Percentiles rank a stretch among this genome's conserved stretches.
Evolutionary conservation across 1,140 invertebrate species (phyloP).

Genomic region (Caenorhabditis inopinata): DNA sequence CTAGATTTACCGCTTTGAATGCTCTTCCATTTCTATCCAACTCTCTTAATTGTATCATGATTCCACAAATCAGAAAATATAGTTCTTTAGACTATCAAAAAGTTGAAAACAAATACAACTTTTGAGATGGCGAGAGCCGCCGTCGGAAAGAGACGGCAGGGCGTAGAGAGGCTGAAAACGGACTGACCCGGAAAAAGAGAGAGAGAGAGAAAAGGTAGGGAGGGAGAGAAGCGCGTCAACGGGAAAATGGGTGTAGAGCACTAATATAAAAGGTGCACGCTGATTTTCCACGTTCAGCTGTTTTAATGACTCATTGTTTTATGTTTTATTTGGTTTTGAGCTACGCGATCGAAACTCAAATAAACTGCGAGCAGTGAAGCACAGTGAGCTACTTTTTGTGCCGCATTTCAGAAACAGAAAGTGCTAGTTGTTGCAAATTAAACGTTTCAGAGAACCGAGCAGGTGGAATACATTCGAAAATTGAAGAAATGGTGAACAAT

Average conservation of each 20-base stretch:
- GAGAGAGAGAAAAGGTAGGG: too few species aligned
- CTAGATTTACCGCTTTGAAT: background rate
- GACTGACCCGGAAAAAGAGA: constrained; percentile 2
- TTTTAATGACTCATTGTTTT: background rate
- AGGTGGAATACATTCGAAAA: too few species aligned
- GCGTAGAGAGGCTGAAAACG: background rate
- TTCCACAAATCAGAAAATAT: background rate
- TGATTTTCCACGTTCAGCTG: constrained; percentile 5
- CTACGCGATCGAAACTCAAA: background rate
- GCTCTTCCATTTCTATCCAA: background rate
- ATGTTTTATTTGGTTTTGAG: background rate
- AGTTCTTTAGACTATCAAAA: background rate
- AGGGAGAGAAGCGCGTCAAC: background rate
- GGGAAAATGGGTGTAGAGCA: too few species aligned
- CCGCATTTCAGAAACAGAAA: too few species aligned
- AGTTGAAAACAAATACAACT: background rate
- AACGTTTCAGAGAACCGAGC: too few species aligned
- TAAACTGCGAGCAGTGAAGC: too few species aligned
- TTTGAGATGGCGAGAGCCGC: background rate
- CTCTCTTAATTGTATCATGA: constrained; percentile 13
- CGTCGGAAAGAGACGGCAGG: background rate
- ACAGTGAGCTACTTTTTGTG: too few species aligned
- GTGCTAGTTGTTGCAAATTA: too few species aligned
- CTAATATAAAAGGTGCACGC: too few species aligned
- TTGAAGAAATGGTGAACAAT: too few species aligned